These are phyloP conservation scores for Drosophila fungiperda DNA, from an alignment of 2,888 invertebrate genomes.

Conservation along the genomic window DNA sequence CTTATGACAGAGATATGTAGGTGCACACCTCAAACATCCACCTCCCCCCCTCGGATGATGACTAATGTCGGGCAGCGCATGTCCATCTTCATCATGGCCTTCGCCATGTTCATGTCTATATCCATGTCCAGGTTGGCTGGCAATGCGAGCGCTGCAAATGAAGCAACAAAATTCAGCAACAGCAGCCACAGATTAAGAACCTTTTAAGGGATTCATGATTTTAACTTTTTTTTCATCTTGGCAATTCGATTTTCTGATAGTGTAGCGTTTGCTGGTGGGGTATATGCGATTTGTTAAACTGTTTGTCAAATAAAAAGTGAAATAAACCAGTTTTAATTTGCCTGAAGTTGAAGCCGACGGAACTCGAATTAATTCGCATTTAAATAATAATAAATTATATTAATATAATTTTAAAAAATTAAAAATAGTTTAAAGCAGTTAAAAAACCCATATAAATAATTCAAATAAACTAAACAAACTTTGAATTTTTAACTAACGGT, in stretches of 20 bases:
- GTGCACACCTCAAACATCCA: conserved; percentile 32
- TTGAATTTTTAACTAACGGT: neutral
- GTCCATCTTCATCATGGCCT: neutral
- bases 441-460: neutral
- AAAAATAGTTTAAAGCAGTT: neutral
- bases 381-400: neutral
- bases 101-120: neutral
- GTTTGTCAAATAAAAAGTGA: neutral
- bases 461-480: neutral
- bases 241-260: conserved; percentile 2
- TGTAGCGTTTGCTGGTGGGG: neutral
- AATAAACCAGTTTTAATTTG: neutral
- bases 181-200: conserved; percentile 82
- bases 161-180: conserved; percentile 78
- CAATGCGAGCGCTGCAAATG: conserved; percentile 55
- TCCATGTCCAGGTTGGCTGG: neutral
- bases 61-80: conserved; percentile 44
- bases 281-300: neutral
- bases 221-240: conserved; percentile 45
- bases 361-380: neutral
- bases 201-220: conserved; percentile 83
- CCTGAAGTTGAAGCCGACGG: neutral
- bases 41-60: conserved; percentile 59
- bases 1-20: conserved; percentile 3
- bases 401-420: neutral